Conservation (phyloP, 2,797 vertebrate species). For the Esox lucius region DNA sequence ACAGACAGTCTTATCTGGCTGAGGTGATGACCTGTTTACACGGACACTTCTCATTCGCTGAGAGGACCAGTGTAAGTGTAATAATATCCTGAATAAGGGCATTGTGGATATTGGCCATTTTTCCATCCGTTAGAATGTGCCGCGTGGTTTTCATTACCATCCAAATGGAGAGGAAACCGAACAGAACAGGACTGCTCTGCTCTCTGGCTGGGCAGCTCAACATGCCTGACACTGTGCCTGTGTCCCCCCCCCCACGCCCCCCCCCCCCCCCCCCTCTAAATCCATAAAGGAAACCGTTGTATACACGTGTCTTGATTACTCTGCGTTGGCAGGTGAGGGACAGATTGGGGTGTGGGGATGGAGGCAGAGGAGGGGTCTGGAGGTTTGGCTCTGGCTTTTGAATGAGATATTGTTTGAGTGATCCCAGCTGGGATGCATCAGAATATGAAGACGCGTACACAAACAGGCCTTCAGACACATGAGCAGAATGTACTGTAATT, state of each 20-base stretch:
- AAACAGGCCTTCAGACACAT: constrained; percentile 50
- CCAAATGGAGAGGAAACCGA: constrained; percentile 52
- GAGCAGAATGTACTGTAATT: constrained; percentile 24
- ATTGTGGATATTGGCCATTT: constrained; percentile 51
- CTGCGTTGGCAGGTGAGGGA: constrained; percentile 72
- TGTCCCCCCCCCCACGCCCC: constrained; percentile 24
- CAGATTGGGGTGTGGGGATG: constrained; percentile 42
- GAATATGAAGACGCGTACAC: constrained; percentile 56
- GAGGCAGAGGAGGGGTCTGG: constrained; percentile 30
- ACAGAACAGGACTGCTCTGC: constrained; percentile 46
- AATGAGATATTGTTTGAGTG: constrained; percentile 84
- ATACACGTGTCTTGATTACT: constrained; percentile 75
- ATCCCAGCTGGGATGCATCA: constrained; percentile 85
- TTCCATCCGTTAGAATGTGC: constrained; percentile 48
- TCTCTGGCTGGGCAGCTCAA: constrained; percentile 28
- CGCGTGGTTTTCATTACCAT: constrained; percentile 42
- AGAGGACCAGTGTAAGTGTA: constrained; percentile 31
- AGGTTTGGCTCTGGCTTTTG: constrained; percentile 63
- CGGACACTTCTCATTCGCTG: constrained; percentile 33
- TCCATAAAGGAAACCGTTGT: constrained; percentile 76
- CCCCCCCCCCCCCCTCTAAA: constrained; percentile 34
- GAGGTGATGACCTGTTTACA: constrained; percentile 38
- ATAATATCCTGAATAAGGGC: constrained; percentile 56
- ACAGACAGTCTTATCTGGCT: constrained; percentile 36
- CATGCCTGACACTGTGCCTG: constrained; percentile 58